Conservation (phyloP, 2,888 invertebrate genomes). For the Nowickia ferox region DNA sequence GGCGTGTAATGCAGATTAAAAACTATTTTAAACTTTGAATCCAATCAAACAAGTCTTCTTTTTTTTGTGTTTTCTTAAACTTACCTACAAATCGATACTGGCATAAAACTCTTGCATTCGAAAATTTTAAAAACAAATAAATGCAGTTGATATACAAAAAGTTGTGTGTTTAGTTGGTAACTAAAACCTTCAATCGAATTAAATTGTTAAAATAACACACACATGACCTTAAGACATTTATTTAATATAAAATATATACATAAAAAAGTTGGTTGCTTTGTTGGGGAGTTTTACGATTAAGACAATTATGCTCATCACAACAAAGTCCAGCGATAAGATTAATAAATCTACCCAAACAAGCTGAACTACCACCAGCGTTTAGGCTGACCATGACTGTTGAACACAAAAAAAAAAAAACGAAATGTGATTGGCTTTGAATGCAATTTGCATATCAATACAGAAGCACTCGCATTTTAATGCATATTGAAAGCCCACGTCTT, state of each 20-base stretch:
- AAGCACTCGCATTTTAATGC: background rate
- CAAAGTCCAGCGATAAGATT: background rate
- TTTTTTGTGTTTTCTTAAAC: background rate
- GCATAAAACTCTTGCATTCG: background rate
- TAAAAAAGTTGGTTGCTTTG: background rate
- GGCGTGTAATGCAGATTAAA: background rate
- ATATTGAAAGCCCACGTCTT: background rate
- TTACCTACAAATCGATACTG: constrained; percentile 42
- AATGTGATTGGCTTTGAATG: constrained; percentile 19
- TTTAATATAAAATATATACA: background rate
- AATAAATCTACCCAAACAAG: constrained; percentile 18
- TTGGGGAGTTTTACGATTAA: constrained; percentile 23
- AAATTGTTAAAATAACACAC: constrained; percentile 8
- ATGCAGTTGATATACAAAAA: background rate
- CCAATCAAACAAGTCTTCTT: background rate
- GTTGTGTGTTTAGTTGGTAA: background rate
- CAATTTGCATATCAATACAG: constrained; percentile 52
- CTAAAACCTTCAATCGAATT: background rate
- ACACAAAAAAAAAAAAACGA: background rate
- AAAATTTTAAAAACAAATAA: constrained; percentile 6
- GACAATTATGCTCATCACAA: constrained; percentile 3
- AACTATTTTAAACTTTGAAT: background rate
- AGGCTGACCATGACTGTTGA: constrained; percentile 15
- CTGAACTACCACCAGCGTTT: constrained; percentile 4
- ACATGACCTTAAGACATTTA: constrained; percentile 7